Conservation (phyloP, 23 tunicate species). For the Halocynthia roretzi region DNA sequence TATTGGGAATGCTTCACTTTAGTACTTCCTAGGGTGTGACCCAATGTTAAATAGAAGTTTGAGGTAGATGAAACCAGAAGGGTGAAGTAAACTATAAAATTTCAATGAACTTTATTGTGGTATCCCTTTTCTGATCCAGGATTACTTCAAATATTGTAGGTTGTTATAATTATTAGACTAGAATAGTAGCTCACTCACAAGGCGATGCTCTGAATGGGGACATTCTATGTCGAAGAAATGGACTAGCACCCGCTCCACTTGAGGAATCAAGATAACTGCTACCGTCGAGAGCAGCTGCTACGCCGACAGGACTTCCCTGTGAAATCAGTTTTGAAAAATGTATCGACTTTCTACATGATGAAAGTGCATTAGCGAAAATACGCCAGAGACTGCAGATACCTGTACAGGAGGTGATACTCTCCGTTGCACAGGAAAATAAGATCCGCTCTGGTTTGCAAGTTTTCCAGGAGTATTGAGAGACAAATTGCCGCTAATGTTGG, state of each 20-base stretch:
- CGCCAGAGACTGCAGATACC: not conserved
- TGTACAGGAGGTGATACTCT: constrained; percentile 14
- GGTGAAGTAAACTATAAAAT: too few species aligned
- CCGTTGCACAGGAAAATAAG: constrained; percentile 26
- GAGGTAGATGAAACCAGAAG: too few species aligned
- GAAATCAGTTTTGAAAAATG: not conserved
- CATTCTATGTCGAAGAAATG: constrained; percentile 19
- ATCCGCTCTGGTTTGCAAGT: constrained; percentile 3
- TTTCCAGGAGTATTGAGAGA: not conserved
- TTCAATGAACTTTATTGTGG: not conserved
- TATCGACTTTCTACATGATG: not conserved
- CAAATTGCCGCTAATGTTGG: not conserved
- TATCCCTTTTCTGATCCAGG: too few species aligned
- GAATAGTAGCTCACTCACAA: constrained; percentile 9
- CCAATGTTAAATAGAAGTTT: too few species aligned
- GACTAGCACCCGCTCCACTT: constrained; percentile 20
- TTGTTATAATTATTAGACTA: not conserved
- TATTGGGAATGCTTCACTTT: not conserved
- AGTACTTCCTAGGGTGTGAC: too few species aligned
- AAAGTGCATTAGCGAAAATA: not conserved
- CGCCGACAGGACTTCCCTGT: constrained; percentile 19
- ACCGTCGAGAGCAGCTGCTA: constrained; percentile 3
- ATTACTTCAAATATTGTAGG: too few species aligned
- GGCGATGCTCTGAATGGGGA: constrained; percentile 37
- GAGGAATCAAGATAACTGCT: constrained; percentile 39